A percentile compares a stretch with the other conserved stretches of the same genome.
phyloP scores from a whole-genome alignment of 2,113 vertebrate species.

The Syngnathus floridae region DNA sequence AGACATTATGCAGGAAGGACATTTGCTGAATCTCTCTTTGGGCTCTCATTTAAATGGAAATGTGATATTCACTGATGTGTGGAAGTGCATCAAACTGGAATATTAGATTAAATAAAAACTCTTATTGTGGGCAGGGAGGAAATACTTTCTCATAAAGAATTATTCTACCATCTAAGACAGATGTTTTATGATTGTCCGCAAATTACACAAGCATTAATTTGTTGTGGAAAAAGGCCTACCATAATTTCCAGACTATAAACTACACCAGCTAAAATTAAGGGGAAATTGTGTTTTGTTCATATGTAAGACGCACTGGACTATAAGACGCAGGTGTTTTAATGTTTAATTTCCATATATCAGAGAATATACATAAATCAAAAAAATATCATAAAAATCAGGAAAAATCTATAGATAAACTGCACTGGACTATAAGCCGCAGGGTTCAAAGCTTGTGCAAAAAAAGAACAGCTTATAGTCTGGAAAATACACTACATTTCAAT shows the following conservation, averaged over 20 bases:
- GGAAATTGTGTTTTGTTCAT: no score
- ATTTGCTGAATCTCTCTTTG: slow-evolving; percentile 50
- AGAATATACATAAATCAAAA: no score
- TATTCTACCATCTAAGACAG: slow-evolving; percentile 34
- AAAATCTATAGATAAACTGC: no score
- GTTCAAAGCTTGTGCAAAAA: no score
- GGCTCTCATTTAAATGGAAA: slow-evolving; percentile 68
- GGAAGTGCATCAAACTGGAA: slow-evolving; percentile 54
- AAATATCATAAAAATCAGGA: no score
- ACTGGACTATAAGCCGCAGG: no score
- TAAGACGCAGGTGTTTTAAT: no score
- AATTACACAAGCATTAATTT: slow-evolving; percentile 40
- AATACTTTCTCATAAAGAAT: slow-evolving; percentile 15
- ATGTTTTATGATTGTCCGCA: slow-evolving; percentile 30
- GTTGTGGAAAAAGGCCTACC: slow-evolving; percentile 28
- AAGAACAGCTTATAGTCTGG: no score
- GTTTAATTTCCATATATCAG: no score
- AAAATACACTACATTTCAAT: no score
- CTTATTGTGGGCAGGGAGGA: slow-evolving; percentile 21
- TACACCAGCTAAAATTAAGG: no score
- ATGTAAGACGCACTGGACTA: no score
- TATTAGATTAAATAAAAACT: slow-evolving; percentile 60
- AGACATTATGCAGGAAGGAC: slow-evolving; percentile 44
- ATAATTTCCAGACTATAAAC: background rate
- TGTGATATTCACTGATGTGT: slow-evolving; percentile 54